Conservation (phyloP, 2,888 invertebrate species). For the Gibbula magus region DNA sequence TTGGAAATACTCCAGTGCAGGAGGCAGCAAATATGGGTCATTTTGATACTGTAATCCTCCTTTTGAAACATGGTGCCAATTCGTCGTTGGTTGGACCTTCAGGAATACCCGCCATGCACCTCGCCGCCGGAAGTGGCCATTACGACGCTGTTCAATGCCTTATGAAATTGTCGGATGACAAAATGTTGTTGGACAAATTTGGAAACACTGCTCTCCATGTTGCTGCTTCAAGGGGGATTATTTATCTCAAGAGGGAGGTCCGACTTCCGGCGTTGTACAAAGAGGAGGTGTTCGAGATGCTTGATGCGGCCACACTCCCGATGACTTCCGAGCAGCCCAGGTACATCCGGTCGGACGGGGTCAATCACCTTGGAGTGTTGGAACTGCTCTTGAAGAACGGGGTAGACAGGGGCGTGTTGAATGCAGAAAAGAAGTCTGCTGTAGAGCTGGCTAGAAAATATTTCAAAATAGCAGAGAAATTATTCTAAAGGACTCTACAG, state of each 20-base stretch:
- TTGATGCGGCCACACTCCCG: constrained; percentile 25
- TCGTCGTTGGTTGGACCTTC: neutral
- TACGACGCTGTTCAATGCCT: constrained; percentile 21
- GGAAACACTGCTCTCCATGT: constrained; percentile 41
- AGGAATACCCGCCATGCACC: constrained; percentile 35
- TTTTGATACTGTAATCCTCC: constrained; percentile 20
- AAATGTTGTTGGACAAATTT: constrained; percentile 26
- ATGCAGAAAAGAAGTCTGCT: neutral
- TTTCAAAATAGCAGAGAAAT: neutral
- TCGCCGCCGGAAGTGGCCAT: constrained; percentile 41
- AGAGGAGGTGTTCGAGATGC: neutral
- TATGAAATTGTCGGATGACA: constrained; percentile 22
- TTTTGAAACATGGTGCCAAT: constrained; percentile 29
- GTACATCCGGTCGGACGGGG: constrained; percentile 20
- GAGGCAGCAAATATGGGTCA: constrained; percentile 32
- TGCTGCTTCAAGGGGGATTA: constrained; percentile 35
- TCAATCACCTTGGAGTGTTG: constrained; percentile 26
- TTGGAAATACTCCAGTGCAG: constrained; percentile 33
- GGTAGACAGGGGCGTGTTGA: neutral
- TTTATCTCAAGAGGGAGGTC: constrained; percentile 33
- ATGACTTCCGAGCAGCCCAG: neutral
- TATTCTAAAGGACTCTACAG: too few relatives aligned
- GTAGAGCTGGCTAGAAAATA: constrained; percentile 9
- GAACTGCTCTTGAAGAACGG: constrained; percentile 22
- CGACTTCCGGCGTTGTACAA: constrained; percentile 34